Evolutionary conservation across 2,113 vertebrate genomes (phyloP).

Genomic region (Danionella cerebrum): DNA sequence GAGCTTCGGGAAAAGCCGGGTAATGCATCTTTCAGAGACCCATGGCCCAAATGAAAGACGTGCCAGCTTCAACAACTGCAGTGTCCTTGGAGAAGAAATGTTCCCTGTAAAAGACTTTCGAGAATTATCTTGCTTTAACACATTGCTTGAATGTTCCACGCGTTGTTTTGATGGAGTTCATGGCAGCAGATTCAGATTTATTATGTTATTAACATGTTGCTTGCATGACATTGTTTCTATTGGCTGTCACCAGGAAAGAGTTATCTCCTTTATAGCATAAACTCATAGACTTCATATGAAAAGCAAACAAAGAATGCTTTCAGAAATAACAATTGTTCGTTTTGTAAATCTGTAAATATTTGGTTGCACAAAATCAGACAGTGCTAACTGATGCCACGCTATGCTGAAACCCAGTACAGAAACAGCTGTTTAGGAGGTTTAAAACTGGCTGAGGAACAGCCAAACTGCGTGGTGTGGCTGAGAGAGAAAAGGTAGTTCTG

Average conservation of each 20-base stretch:
- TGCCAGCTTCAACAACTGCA: constrained; percentile 31
- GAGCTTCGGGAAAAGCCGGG: constrained; percentile 5
- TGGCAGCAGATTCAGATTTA: constrained; percentile 13
- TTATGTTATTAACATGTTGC: constrained; percentile 2
- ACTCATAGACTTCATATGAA: not conserved
- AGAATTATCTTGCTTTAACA: not conserved
- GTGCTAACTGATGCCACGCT: too few relatives aligned
- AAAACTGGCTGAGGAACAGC: too few relatives aligned
- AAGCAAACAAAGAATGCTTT: too few relatives aligned
- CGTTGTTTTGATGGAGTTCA: not conserved
- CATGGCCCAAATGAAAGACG: constrained; percentile 22
- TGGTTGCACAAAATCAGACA: too few relatives aligned
- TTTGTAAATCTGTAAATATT: too few relatives aligned
- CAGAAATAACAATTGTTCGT: too few relatives aligned
- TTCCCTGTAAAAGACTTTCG: not conserved
- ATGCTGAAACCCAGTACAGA: too few relatives aligned
- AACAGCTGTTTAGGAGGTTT: too few relatives aligned
- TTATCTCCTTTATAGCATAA: not conserved
- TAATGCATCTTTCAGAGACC: constrained; percentile 35
- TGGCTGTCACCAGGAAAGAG: not conserved
- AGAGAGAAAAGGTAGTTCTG: too few relatives aligned
- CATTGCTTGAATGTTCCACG: not conserved
- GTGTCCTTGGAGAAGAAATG: constrained; percentile 48
- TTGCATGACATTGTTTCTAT: not conserved
- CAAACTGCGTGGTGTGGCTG: too few relatives aligned